A percentile compares a stretch with the other conserved stretches of the same genome.
phyloP scores from a whole-genome alignment of 2,113 vertebrate species.

The Engystomops pustulosus region DNA sequence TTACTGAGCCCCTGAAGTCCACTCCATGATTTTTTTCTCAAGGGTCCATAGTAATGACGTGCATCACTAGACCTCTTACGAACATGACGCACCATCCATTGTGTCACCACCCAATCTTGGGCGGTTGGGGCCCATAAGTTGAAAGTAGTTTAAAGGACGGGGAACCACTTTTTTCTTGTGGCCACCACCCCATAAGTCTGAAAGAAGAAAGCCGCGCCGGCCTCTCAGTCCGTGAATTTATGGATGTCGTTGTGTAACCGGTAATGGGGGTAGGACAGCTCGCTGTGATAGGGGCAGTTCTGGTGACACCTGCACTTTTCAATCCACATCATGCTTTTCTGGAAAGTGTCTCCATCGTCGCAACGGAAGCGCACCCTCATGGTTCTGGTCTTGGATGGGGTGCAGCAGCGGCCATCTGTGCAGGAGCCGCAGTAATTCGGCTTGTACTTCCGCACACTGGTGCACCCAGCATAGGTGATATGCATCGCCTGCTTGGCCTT shows the following conservation, averaged over 20 bases:
- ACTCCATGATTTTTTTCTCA: neutral
- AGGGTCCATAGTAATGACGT: neutral
- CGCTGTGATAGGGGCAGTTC: constrained; percentile 76
- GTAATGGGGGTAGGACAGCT: constrained; percentile 73
- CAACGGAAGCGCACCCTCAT: constrained; percentile 76
- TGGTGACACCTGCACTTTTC: constrained; percentile 82
- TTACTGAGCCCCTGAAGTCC: neutral
- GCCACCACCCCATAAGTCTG: constrained; percentile 30
- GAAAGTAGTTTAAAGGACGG: constrained; percentile 15
- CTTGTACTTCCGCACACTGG: constrained; percentile 75
- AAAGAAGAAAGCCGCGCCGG: neutral
- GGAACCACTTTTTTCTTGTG: neutral
- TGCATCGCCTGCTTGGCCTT: constrained; percentile 78
- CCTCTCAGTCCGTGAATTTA: constrained; percentile 75
- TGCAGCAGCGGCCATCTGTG: constrained; percentile 80
- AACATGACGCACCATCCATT: neutral
- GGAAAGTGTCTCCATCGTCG: constrained; percentile 74
- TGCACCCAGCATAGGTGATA: constrained; percentile 78
- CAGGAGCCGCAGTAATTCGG: constrained; percentile 82
- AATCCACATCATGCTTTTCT: constrained; percentile 78
- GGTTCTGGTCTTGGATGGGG: constrained; percentile 76
- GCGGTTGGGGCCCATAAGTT: neutral
- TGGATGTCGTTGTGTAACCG: constrained; percentile 80
- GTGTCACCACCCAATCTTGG: constrained; percentile 7
- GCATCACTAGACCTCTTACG: neutral